Percentiles rank a stretch among this genome's conserved stretches.
phyloP scores from a whole-genome alignment of 2,888 invertebrate genomes.

The Netelia fuscicornis region DNA sequence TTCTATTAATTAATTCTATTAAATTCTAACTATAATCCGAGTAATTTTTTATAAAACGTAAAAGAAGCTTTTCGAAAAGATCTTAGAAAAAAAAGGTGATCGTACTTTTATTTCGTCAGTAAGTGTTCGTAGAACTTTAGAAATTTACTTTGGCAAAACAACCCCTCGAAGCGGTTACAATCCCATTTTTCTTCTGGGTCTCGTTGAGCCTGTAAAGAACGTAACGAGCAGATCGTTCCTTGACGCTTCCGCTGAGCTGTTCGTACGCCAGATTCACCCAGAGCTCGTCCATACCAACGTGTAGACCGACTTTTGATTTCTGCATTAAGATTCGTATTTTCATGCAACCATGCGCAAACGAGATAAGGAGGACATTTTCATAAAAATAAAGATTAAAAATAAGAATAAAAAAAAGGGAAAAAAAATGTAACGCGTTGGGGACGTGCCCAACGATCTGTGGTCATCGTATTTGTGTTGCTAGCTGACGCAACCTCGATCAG shows the following conservation, averaged over 20 bases:
- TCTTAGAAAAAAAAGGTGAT: not conserved
- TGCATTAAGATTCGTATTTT: constrained; percentile 32
- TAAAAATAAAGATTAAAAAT: constrained; percentile 16
- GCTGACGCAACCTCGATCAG: constrained; percentile 73
- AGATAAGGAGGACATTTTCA: constrained; percentile 6
- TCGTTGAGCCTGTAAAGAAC: constrained; percentile 41
- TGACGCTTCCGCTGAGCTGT: constrained; percentile 51
- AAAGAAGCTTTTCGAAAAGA: not conserved
- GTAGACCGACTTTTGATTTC: constrained; percentile 49
- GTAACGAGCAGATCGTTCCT: constrained; percentile 50
- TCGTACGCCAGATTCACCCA: constrained; percentile 52
- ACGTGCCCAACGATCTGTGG: constrained; percentile 63
- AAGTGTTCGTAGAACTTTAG: not conserved
- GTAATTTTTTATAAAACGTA: not conserved
- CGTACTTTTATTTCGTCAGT: not conserved
- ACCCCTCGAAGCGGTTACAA: constrained; percentile 47
- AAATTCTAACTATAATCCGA: not conserved
- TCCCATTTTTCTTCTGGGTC: constrained; percentile 41
- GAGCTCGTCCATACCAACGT: constrained; percentile 52
- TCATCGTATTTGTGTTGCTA: constrained; percentile 68
- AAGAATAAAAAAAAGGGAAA: constrained; percentile 10
- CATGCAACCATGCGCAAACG: not conserved
- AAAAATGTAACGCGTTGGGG: constrained; percentile 63
- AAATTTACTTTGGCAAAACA: constrained; percentile 47
- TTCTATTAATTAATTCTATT: not conserved